Conservation (phyloP, 2,113 vertebrate genomes). For the Alethe diademata region DNA sequence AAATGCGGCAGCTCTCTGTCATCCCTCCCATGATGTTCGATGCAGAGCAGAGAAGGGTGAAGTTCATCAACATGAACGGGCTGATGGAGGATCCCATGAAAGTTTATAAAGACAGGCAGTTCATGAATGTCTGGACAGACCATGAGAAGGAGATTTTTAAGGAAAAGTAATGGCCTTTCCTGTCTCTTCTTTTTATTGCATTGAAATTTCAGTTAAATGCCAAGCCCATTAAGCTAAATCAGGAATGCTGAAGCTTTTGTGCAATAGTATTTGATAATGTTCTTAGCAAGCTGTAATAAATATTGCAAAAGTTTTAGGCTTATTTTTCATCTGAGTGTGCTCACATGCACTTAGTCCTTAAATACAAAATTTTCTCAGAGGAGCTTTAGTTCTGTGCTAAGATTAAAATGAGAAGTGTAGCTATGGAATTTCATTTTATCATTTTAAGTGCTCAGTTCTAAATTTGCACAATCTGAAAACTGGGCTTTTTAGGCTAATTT, state of each 20-base stretch:
- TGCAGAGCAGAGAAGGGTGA: constrained; percentile 93
- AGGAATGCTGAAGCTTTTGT: not conserved
- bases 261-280: not conserved
- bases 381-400: not conserved
- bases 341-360: not conserved
- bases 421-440: not conserved
- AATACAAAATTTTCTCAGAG: not conserved
- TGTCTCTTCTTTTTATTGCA: not conserved
- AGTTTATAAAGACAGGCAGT: constrained; percentile 96
- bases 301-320: not conserved
- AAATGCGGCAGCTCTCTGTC: constrained; percentile 97
- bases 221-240: not conserved
- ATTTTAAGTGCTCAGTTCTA: not conserved
- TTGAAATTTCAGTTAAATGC: not conserved
- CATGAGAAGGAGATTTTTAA: constrained; percentile 98
- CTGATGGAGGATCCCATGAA: constrained; percentile 99
- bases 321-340: not conserved
- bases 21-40: constrained; percentile 99
- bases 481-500: not conserved
- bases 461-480: not conserved
- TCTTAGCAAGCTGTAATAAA: not conserved
- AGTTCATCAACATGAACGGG: constrained; percentile 98
- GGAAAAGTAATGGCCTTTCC: constrained; percentile 87
- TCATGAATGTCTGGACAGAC: constrained; percentile 99
- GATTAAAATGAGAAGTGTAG: not conserved